phyloP scores from a whole-genome alignment of 2,113 vertebrate species.

The Candoia aspera region DNA sequence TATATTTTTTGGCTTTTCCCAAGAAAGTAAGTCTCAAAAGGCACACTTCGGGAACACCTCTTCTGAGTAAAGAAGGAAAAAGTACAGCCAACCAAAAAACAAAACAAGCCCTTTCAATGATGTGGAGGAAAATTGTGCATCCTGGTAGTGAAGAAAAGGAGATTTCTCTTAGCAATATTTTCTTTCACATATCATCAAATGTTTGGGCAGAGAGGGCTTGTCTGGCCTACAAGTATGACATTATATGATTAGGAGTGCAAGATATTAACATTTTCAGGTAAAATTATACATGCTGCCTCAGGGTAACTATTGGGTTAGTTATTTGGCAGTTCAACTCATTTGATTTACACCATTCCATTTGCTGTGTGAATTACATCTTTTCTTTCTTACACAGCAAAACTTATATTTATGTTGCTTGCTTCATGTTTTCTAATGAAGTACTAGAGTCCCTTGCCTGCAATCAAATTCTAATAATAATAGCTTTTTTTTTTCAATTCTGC shows the following conservation, averaged over 20 bases:
- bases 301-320: not conserved
- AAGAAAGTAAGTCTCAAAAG: not conserved
- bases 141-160: not conserved
- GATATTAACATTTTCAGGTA: not conserved
- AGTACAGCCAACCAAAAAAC: not conserved
- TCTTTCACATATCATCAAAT: not conserved
- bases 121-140: not conserved
- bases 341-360: not conserved
- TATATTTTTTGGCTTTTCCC: not conserved
- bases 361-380: not conserved
- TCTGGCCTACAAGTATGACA: not conserved
- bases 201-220: not conserved
- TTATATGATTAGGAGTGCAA: not conserved
- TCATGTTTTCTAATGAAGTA: not conserved
- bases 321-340: not conserved
- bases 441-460: slow-evolving; percentile 15
- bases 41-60: not conserved
- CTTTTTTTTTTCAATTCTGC: slow-evolving; percentile 22
- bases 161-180: not conserved
- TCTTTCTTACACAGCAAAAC: not conserved
- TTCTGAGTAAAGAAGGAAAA: not conserved
- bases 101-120: not conserved
- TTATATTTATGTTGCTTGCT: not conserved
- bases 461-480: not conserved
- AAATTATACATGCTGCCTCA: not conserved